These are phyloP conservation scores for Thryonomys swinderianus DNA, from an alignment of 2,113 vertebrate species.

Conservation along the genomic window DNA sequence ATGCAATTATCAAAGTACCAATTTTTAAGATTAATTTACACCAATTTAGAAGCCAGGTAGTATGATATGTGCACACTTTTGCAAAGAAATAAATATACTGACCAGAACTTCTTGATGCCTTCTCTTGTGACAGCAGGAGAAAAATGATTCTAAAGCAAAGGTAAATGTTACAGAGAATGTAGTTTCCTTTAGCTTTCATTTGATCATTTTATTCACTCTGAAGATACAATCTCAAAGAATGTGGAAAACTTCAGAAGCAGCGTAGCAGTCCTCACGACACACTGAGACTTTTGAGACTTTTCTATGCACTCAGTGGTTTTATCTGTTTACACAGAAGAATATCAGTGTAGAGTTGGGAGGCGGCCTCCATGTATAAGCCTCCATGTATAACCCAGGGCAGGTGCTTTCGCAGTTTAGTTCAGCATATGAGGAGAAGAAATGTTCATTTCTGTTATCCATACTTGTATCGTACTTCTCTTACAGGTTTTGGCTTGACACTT, in stretches of 20 bases:
- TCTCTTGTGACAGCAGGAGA: constrained; percentile 18
- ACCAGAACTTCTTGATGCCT: neutral
- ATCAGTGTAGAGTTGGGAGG: neutral
- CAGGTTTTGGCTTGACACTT: neutral
- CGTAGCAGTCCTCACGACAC: neutral
- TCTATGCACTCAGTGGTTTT: constrained; percentile 1
- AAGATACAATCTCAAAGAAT: constrained; percentile 47
- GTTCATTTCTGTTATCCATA: neutral
- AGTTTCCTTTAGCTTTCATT: constrained; percentile 50
- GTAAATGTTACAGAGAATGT: constrained; percentile 49
- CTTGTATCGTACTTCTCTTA: constrained; percentile 7
- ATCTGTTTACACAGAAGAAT: neutral
- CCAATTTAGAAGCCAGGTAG: neutral
- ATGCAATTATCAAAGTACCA: neutral
- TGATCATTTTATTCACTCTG: constrained; percentile 61
- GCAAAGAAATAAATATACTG: neutral
- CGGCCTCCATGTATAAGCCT: neutral
- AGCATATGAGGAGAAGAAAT: neutral
- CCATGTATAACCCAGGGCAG: neutral
- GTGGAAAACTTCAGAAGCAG: constrained; percentile 52
- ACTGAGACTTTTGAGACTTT: neutral
- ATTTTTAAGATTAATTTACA: neutral
- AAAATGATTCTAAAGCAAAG: constrained; percentile 29
- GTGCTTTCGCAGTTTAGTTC: neutral
- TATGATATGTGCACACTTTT: neutral